Evolutionary conservation across 2,113 vertebrate species (phyloP).

Genomic region (Serinus canaria): DNA sequence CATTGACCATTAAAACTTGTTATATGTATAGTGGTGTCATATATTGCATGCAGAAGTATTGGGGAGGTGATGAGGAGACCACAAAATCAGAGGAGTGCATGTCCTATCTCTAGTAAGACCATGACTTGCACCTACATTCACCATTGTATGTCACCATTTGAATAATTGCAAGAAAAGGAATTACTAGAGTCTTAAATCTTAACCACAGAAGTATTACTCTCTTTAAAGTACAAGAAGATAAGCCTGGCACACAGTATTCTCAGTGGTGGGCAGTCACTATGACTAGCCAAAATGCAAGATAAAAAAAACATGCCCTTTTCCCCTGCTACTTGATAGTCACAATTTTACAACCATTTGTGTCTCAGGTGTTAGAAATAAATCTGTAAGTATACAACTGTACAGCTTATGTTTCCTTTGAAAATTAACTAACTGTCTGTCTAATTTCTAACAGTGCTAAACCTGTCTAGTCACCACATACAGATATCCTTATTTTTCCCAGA

Average conservation of each 20-base stretch:
- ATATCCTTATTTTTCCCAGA: not conserved
- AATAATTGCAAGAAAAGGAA: not conserved
- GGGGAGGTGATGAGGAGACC: not conserved
- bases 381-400: not conserved
- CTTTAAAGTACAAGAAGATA: not conserved
- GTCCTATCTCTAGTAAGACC: not conserved
- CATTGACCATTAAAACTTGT: not conserved
- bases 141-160: not conserved
- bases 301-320: not conserved
- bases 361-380: not conserved
- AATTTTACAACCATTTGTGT: not conserved
- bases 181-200: not conserved
- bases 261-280: not conserved
- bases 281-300: not conserved
- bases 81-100: not conserved
- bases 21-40: not conserved
- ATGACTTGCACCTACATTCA: not conserved
- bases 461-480: not conserved
- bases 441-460: not conserved
- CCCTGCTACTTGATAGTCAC: not conserved
- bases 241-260: not conserved
- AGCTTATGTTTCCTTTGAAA: not conserved
- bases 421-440: rapidly evolving
- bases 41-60: rapidly evolving
- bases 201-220: not conserved